Evolutionary conservation across 2,113 vertebrate genomes (phyloP), one percentile per base, ranked within the genome.

Genomic region (Pseudorectes ferrugineus): DNA sequence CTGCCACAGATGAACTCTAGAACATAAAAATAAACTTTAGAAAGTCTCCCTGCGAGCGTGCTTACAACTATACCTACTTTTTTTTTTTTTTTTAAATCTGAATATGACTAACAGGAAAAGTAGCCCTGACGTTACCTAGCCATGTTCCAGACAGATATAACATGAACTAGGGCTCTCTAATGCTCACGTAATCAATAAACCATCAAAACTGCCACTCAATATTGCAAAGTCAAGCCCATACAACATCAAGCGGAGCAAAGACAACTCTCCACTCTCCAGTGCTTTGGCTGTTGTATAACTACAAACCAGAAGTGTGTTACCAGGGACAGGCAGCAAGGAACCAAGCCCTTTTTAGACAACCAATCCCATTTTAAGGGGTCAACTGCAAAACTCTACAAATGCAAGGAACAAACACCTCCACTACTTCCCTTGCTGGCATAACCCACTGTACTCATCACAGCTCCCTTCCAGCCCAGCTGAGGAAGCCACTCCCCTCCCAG

Each of bases 381-480:
- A 91, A 18, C n/a, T 33, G 25, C 22, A 72, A n/a, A 38, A 45
- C n/a, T 71, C 40, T n/a, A 67, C 16, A 51, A 66, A 78, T 1
- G 1, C 14, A 28, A 80, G 40, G 15, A 70, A 31, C 23, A 54
- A 89, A 89, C 0, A 5, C 20, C 20, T 62, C 31, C 2, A 5
- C 14, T 25, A 25, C 15, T 52, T 88, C 45, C 24, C 40, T 38
- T 0, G 0, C 42, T 3, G 3, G 29, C 14, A 36, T 20, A 59
- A 80, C 21, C 24, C 58, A 82, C 19, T 2, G 5, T 24, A 11
- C 6, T 48, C 33, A 65, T 17, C n/a, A 33, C 16, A 54, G 59
- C 5, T n/a, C 25, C 12, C 26, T 70, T 66, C 46, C 55, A 79
- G 71, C 16, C 43, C 2, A 8, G 7, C 28, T 90, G 45, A 92